Percentiles rank a stretch among this genome's conserved stretches.
These are phyloP conservation scores for Piscicola geometra DNA, from an alignment of 2,888 invertebrate genomes.

Conservation along the genomic window DNA sequence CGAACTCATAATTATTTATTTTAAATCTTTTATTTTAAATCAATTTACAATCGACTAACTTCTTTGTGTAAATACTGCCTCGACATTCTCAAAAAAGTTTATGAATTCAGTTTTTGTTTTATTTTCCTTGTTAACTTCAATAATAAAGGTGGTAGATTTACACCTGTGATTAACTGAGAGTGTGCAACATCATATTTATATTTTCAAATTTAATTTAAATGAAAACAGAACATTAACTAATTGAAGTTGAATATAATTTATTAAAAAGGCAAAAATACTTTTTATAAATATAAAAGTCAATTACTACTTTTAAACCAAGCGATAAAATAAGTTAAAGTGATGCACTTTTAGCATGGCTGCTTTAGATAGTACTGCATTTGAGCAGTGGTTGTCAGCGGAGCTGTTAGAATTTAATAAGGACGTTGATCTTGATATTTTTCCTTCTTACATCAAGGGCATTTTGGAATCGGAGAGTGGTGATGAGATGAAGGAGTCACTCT, in stretches of 20 bases:
- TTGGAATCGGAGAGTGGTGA: constrained; percentile 3
- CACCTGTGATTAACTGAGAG: constrained; percentile 1
- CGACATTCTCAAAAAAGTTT: background rate
- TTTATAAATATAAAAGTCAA: too few relatives aligned
- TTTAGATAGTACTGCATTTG: background rate
- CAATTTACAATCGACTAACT: background rate
- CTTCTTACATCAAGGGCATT: background rate
- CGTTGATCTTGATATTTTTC: background rate
- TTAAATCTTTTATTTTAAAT: too few relatives aligned
- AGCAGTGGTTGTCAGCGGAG: background rate
- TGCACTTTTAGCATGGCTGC: background rate
- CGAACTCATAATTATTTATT: background rate
- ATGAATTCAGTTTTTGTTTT: background rate
- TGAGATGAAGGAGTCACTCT: constrained; percentile 3
- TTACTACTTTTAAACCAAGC: background rate
- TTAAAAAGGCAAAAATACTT: too few relatives aligned
- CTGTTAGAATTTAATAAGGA: background rate
- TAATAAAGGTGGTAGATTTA: background rate
- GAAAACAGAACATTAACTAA: too few relatives aligned
- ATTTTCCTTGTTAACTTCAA: background rate
- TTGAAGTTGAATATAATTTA: too few relatives aligned
- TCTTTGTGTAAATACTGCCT: constrained; percentile 1
- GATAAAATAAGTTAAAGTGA: background rate
- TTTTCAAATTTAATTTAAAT: too few relatives aligned
- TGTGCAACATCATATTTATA: too few relatives aligned